Base-by-base conservation (phyloP, 2,113 vertebrate species). In the Siniperca chuatsi region DNA sequence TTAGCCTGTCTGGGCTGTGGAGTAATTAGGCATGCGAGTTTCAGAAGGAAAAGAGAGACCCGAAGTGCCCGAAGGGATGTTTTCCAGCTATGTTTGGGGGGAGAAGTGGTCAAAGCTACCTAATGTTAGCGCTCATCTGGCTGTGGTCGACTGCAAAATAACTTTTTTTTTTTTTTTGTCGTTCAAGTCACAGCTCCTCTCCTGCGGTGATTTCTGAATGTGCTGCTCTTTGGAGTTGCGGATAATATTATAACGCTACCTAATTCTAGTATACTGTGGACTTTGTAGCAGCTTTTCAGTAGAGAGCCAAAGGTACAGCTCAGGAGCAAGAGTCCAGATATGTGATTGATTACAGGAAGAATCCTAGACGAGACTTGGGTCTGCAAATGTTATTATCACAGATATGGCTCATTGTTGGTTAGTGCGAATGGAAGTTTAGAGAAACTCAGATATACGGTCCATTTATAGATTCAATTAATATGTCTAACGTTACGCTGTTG, bases 341-440 rank as follows among this genome's bases (percentile, higher is more conserved):
- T 58, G 74, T 78, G 87, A 79, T 71, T 78, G 76, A 75, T 82
- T 25, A 55, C 65, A 75, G 88, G 87, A 84, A 79, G 61, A 79
- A 40, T 84, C 73, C 58, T 7, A 85, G 88, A 88, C 90, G 4
- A 84, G 82, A 83, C 83, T n/a, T 8, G 1, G 5, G 60, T 89
- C 90, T 90, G 86, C 72, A 60, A 64, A 73, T 85, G 81, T 85
- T 86, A 79, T 90, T 84, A 89, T 78, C 71, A 64, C 9, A 44
- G 23, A 50, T 57, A 37, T 44, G 23, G 44, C 62, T 84, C 78
- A 35, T 76, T 42, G 77, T 48, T 44, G 20, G 48, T 57, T 15
- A 6, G 10, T 3, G 33, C 4, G 18, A 67, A 13, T 35, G 46
- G 3, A 67, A 69, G 78, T 82, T 73, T 64, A 37, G 2, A 54